Base-by-base conservation (phyloP, 1,140 invertebrate genomes). In the Limonius californicus region DNA sequence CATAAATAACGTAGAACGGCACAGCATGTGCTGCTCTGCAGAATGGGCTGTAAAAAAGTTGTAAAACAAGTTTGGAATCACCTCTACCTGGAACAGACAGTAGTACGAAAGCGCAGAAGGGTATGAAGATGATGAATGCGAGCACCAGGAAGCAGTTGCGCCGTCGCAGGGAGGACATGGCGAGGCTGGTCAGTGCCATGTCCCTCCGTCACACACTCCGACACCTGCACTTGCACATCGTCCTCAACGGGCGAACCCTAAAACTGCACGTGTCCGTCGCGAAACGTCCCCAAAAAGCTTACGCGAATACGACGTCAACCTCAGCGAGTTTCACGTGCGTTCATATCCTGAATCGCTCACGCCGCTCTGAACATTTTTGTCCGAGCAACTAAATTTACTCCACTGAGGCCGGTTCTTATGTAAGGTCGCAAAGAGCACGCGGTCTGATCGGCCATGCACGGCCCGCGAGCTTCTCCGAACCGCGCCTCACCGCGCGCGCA, bases 51-150 rank as follows among this genome's bases (percentile, higher is more conserved):
- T 39, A 39, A 39, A 27, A 39, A 39, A 39, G 35, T 39, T 39
- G 35, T 39, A 12, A 39, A 14, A 39, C 35, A 12, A 12, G 35
- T 39, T 39, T 39, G 8, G 35, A 14, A 12, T 14, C 8, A 39
- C 35, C 7, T 39, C n/a, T 72, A 77, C 76, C 74, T 72, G 79
- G 77, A 45, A 74, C 73, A 14, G 76, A 76, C 54, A 79, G 72
- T 9, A 83, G 74, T 23, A 83, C 72, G 67, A 83, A 78, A 30
- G 80, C 68, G 63, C 78, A 80, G 72, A 81, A 83, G 18, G 82
- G 82, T 61, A 81, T 70, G 65, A 83, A 77, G 54, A 82, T 74
- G 23, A 81, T 68, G 63, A 79, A 75, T 47, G 77, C 76, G 23
- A 78, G 70, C 59, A 81, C 75, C 14, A 83, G 68, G 67, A 81